Conservation (phyloP, 2,113 vertebrate genomes). For the Crotalus horridus region DNA sequence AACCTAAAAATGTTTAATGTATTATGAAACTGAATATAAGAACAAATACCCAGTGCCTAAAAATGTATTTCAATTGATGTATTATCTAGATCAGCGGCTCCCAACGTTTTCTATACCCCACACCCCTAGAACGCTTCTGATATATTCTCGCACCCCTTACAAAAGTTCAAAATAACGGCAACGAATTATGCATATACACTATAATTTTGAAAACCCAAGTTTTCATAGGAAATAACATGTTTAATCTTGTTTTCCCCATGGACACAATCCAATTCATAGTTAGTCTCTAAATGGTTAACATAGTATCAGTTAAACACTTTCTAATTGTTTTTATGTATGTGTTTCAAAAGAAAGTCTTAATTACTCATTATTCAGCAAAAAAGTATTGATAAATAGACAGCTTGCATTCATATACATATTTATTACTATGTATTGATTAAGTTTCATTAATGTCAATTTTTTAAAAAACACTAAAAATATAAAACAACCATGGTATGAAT, state of each 20-base stretch:
- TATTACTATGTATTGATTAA: too few relatives aligned
- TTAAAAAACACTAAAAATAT: too few relatives aligned
- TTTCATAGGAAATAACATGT: neutral
- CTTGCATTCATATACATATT: too few relatives aligned
- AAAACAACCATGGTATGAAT: too few relatives aligned
- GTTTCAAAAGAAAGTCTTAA: neutral
- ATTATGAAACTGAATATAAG: neutral
- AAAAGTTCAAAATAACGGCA: too few relatives aligned
- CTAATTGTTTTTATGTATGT: neutral
- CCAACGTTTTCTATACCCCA: too few relatives aligned
- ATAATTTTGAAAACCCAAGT: too few relatives aligned
- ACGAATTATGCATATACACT: too few relatives aligned
- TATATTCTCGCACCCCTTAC: too few relatives aligned
- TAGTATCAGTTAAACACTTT: neutral
- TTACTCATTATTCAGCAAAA: neutral
- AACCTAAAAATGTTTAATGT: constrained; percentile 1
- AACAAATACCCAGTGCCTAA: neutral
- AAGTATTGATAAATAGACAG: neutral
- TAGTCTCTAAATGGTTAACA: neutral
- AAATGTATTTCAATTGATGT: neutral
- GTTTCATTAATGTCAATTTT: too few relatives aligned
- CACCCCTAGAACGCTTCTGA: too few relatives aligned
- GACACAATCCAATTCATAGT: neutral
- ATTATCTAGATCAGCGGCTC: neutral
- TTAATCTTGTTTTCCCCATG: neutral